phyloP scores from a whole-genome alignment of 2,113 vertebrate genomes.

The Alligator sinensis region DNA sequence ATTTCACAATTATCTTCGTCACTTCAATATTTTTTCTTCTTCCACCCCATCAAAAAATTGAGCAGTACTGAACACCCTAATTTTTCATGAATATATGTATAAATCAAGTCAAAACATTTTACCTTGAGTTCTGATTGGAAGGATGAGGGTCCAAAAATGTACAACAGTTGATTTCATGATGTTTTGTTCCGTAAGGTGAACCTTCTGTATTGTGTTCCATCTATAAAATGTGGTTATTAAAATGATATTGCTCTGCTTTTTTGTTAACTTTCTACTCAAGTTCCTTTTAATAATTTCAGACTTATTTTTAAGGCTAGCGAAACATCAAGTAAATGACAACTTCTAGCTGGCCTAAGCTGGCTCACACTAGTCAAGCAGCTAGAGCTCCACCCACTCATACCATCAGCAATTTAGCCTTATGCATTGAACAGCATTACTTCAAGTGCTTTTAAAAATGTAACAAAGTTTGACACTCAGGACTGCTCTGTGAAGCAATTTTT shows the following conservation, averaged over 20 bases:
- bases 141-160: neutral
- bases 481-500: neutral
- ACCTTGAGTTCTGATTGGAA: neutral
- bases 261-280: neutral
- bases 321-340: neutral
- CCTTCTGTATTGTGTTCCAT: neutral
- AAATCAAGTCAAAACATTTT: neutral
- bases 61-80: neutral
- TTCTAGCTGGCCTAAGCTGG: constrained; percentile 10
- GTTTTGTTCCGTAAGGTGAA: neutral
- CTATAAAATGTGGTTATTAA: neutral
- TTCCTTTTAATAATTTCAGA: neutral
- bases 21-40: neutral
- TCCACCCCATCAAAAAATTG: neutral
- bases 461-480: neutral
- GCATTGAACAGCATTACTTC: neutral
- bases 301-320: neutral
- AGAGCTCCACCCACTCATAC: neutral
- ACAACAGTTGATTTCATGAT: neutral
- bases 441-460: neutral
- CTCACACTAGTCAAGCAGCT: neutral
- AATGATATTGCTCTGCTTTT: neutral
- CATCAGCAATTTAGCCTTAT: neutral
- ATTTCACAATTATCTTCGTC: neutral
- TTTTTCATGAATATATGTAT: neutral